Conservation (phyloP, 2,888 invertebrate species). For the Phortica okadai region DNA sequence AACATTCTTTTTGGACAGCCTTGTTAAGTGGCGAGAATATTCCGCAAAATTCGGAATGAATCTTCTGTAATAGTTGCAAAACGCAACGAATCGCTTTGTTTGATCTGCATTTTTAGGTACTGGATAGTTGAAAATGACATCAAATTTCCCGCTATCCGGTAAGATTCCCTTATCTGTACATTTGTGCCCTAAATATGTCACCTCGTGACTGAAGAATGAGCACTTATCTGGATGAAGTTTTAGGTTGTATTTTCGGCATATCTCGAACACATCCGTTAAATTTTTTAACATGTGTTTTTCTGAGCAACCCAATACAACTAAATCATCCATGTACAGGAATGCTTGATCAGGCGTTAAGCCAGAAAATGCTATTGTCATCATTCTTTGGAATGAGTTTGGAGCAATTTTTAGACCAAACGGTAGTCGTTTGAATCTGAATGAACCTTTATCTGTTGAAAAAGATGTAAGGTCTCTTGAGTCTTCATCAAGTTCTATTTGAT, state of each 20-base stretch:
- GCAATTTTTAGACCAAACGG: neutral
- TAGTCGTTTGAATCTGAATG: neutral
- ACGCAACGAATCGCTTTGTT: constrained; percentile 32
- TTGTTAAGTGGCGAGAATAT: neutral
- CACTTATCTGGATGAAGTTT: no score
- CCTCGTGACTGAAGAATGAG: no score
- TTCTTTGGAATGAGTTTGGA: neutral
- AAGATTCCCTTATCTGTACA: no score
- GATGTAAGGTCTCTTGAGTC: constrained; percentile 30
- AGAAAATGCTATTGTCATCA: constrained; percentile 24
- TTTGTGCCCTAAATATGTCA: no score
- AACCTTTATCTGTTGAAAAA: constrained; percentile 31
- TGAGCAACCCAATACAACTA: constrained; percentile 26
- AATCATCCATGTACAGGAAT: constrained; percentile 20
- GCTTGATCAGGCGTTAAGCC: constrained; percentile 4
- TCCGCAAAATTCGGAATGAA: neutral
- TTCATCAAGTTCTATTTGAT: constrained; percentile 28
- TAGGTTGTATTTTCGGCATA: no score
- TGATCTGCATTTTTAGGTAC: constrained; percentile 30
- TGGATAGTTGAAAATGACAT: no score
- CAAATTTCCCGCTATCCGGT: no score
- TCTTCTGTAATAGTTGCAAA: neutral
- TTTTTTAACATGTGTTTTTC: constrained; percentile 28
- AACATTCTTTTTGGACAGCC: no score
- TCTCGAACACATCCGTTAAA: no score